phyloP scores from a whole-genome alignment of 2,113 vertebrate species.

The Regulus satrapa region DNA sequence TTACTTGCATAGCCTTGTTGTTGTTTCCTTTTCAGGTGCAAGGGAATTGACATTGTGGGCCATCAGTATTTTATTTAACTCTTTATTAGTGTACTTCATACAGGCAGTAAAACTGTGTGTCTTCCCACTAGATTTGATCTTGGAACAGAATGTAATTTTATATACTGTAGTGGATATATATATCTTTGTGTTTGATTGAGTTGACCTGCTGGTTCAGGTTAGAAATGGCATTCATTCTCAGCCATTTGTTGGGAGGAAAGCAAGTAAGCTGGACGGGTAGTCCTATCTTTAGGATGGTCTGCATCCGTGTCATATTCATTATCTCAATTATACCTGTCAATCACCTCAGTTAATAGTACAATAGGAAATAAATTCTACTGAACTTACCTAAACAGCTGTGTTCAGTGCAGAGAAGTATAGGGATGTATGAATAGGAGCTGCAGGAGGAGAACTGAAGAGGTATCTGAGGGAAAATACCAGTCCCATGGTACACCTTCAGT shows the following conservation, averaged over 20 bases:
- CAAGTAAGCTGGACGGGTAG: background rate
- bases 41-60: background rate
- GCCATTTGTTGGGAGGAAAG: background rate
- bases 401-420: background rate
- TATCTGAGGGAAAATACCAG: background rate
- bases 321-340: background rate
- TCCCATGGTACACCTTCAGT: accelerated
- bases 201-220: background rate
- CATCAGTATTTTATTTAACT: background rate
- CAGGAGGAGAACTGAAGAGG: background rate
- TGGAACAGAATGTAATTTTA: background rate
- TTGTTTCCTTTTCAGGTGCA: background rate
- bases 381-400: background rate
- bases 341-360: background rate
- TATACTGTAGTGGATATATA: background rate
- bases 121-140: background rate
- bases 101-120: background rate
- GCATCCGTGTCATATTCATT: background rate
- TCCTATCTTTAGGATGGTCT: background rate
- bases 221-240: background rate
- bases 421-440: background rate
- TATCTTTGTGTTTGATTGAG: background rate
- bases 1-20: background rate
- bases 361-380: background rate
- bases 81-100: background rate